Conservation (phyloP, 92 coral and sea anemone species). For the Pocillopora meandrina region DNA sequence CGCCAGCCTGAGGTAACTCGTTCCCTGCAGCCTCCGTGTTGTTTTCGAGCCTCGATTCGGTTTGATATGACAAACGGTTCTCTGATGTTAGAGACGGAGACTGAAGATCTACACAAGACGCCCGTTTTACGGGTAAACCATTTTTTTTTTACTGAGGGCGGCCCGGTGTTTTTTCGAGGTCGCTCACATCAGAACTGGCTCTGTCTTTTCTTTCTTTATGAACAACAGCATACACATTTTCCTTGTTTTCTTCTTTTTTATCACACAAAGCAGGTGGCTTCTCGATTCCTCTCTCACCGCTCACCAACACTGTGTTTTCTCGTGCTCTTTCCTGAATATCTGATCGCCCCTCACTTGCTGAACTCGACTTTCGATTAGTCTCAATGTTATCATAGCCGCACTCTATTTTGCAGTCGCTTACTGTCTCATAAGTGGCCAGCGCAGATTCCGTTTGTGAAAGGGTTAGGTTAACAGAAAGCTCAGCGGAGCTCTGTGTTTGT, state of each 20-base stretch:
- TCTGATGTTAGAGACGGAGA: too few relatives aligned
- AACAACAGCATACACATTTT: conserved; percentile 1
- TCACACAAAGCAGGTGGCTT: neutral
- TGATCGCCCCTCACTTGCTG: neutral
- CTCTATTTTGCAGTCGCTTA: neutral
- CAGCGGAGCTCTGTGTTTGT: neutral
- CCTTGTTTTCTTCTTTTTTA: neutral
- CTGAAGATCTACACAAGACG: too few relatives aligned
- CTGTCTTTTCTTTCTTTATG: neutral
- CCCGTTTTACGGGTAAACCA: too few relatives aligned
- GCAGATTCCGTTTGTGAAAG: neutral
- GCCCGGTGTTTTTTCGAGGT: neutral
- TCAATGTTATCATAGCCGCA: neutral
- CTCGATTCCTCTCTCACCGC: neutral
- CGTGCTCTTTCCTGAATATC: neutral
- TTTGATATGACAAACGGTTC: too few relatives aligned
- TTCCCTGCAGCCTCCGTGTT: too few relatives aligned
- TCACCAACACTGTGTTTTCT: neutral
- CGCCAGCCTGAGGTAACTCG: too few relatives aligned
- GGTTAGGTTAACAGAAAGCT: neutral
- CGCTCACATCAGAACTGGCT: neutral
- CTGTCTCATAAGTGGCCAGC: neutral
- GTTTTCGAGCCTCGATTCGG: too few relatives aligned
- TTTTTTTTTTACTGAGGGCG: too few relatives aligned
- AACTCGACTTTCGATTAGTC: neutral